phyloP scores from a whole-genome alignment of 2,888 invertebrate genomes.

The Eutolmus rufibarbis region DNA sequence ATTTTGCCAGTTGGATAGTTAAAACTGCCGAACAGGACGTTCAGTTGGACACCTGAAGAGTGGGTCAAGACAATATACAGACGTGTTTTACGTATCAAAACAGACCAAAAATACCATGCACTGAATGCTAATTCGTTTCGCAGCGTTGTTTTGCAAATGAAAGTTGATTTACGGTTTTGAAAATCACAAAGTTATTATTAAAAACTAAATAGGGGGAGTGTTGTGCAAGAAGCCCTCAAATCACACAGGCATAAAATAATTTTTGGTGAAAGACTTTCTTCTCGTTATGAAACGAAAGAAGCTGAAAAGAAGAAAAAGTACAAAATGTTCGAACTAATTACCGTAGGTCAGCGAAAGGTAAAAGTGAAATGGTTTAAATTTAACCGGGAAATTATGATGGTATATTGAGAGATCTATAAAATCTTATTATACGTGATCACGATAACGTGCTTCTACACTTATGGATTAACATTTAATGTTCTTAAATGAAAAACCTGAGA shows the following conservation, averaged over 20 bases:
- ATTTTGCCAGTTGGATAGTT: not conserved
- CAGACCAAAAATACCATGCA: not conserved
- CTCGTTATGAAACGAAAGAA: not conserved
- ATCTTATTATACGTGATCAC: not conserved
- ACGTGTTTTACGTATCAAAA: not conserved
- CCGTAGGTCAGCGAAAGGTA: constrained; percentile 23
- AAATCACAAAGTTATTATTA: not conserved
- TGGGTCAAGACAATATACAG: not conserved
- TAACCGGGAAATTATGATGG: not conserved
- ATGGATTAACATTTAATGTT: not conserved
- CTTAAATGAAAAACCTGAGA: no score
- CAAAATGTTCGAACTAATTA: not conserved
- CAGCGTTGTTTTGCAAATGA: not conserved
- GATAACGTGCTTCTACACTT: not conserved
- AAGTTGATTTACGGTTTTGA: not conserved
- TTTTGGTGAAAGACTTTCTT: not conserved
- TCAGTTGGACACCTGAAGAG: not conserved
- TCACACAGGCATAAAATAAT: not conserved
- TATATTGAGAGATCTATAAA: not conserved
- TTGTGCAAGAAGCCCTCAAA: not conserved
- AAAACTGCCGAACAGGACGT: not conserved
- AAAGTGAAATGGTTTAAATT: constrained; percentile 9
- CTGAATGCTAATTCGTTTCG: not conserved
- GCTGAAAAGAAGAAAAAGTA: not conserved
- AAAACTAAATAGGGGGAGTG: not conserved